Percentiles rank a stretch among this genome's conserved stretches.
phyloP scores from a whole-genome alignment of 2,113 vertebrate species.

The Melospiza melodia region DNA sequence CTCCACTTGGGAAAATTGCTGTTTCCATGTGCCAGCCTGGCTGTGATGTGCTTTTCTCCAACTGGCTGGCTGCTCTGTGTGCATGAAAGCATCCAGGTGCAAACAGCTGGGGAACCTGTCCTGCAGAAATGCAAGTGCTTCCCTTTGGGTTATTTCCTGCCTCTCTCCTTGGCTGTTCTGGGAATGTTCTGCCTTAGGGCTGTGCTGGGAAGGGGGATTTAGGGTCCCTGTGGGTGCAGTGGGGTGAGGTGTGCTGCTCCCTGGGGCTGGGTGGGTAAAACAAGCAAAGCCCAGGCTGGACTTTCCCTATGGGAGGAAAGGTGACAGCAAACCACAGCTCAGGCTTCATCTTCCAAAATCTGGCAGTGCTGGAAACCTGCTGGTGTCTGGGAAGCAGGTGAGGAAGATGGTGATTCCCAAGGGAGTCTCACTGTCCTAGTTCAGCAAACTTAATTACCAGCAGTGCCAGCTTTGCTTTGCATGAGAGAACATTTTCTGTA shows the following conservation, averaged over 20 bases:
- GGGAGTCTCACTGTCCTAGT: not conserved
- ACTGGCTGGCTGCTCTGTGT: not conserved
- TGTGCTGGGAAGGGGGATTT: not conserved
- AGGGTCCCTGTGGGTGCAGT: not conserved
- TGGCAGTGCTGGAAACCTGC: not conserved
- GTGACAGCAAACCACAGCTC: not conserved
- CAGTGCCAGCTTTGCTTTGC: not conserved
- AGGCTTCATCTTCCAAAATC: not conserved
- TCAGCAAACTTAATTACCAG: not conserved
- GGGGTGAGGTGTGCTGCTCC: not conserved
- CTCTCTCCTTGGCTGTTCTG: not conserved
- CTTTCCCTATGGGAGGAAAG: not conserved
- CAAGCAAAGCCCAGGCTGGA: not conserved
- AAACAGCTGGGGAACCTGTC: not conserved
- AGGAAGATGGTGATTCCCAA: not conserved
- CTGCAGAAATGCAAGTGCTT: not conserved
- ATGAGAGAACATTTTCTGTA: fast-evolving
- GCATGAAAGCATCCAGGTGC: not conserved
- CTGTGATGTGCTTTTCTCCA: not conserved
- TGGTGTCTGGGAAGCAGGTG: not conserved
- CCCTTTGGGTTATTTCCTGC: not conserved
- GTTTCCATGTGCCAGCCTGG: not conserved
- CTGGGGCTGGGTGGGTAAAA: not conserved
- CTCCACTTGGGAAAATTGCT: not conserved
- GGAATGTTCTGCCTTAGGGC: not conserved